Percentiles rank a stretch among this genome's conserved stretches.
Evolutionary conservation across 2,113 vertebrate genomes (phyloP).

Genomic region (Cryptomyrus ogoouensis): DNA sequence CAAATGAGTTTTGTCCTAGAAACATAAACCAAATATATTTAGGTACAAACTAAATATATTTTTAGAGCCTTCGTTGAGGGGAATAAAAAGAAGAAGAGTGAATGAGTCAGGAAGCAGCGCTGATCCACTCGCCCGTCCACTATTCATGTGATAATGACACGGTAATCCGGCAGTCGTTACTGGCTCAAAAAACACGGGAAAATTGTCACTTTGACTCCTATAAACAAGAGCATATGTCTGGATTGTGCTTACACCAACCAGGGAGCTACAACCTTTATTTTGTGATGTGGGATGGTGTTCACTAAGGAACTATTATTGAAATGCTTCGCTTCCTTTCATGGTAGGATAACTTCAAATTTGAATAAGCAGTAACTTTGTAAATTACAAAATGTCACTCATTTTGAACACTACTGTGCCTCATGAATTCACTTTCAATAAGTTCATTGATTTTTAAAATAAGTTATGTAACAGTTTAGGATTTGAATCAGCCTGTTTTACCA

Average conservation of each 20-base stretch:
- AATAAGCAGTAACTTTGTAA: neutral
- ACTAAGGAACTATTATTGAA: neutral
- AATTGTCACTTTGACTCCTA: neutral
- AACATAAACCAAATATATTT: neutral
- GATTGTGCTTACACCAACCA: neutral
- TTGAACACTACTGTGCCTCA: neutral
- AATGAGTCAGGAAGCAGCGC: neutral
- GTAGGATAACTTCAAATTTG: neutral
- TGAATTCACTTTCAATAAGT: neutral
- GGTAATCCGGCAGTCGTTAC: neutral
- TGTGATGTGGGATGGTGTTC: neutral
- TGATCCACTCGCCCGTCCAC: neutral
- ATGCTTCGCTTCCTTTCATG: neutral
- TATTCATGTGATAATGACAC: neutral
- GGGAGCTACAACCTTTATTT: neutral
- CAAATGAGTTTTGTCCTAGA: neutral
- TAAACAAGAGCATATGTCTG: neutral
- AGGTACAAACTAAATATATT: neutral
- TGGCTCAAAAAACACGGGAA: neutral
- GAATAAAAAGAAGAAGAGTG: neutral
- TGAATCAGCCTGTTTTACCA: too few species aligned
- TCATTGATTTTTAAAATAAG: neutral
- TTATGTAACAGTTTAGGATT: too few species aligned
- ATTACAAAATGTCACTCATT: neutral
- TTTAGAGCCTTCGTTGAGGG: neutral